Percentiles rank a stretch among this genome's conserved stretches.
Evolutionary conservation across 2,113 vertebrate genomes (phyloP).

Genomic region (Orcinus orca): DNA sequence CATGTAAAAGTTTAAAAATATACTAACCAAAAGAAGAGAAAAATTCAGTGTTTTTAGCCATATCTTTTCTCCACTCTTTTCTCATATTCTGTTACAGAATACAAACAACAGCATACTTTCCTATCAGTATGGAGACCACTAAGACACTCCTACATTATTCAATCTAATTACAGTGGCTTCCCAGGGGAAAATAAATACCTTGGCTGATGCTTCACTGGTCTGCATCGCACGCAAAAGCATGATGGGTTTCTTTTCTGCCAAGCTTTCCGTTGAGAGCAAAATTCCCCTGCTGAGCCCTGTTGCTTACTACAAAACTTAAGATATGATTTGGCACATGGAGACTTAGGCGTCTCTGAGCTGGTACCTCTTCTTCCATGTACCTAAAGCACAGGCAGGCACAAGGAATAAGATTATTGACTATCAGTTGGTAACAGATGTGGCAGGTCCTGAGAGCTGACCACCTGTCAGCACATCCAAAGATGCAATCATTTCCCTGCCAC

Average conservation of each 20-base stretch:
- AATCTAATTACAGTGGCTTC: slow-evolving; percentile 64
- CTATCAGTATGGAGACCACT: slow-evolving; percentile 23
- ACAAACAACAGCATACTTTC: slow-evolving; percentile 25
- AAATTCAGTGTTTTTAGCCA: not conserved
- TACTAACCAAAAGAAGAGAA: not conserved
- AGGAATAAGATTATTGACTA: slow-evolving; percentile 48
- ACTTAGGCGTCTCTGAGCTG: slow-evolving; percentile 15
- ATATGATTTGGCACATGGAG: slow-evolving; percentile 38
- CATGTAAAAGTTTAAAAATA: not conserved
- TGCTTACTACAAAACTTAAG: slow-evolving; percentile 58
- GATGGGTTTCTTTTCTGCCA: slow-evolving; percentile 66
- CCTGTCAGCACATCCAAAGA: slow-evolving; percentile 21
- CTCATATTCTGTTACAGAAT: slow-evolving; percentile 8
- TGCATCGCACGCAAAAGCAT: slow-evolving; percentile 53
- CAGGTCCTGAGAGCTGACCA: not conserved
- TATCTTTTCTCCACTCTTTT: not conserved
- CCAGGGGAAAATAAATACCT: slow-evolving; percentile 69
- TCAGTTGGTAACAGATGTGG: slow-evolving; percentile 9
- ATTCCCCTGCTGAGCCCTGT: slow-evolving; percentile 50
- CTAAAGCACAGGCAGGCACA: not conserved
- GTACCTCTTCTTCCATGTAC: not conserved
- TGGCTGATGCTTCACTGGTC: slow-evolving; percentile 51
- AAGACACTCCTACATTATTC: slow-evolving; percentile 66
- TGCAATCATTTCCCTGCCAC: not conserved
- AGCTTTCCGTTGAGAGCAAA: slow-evolving; percentile 59